These are phyloP conservation scores for Sycophila sp. DNA, from an alignment of 1,140 invertebrate genomes.

Conservation along the genomic window DNA sequence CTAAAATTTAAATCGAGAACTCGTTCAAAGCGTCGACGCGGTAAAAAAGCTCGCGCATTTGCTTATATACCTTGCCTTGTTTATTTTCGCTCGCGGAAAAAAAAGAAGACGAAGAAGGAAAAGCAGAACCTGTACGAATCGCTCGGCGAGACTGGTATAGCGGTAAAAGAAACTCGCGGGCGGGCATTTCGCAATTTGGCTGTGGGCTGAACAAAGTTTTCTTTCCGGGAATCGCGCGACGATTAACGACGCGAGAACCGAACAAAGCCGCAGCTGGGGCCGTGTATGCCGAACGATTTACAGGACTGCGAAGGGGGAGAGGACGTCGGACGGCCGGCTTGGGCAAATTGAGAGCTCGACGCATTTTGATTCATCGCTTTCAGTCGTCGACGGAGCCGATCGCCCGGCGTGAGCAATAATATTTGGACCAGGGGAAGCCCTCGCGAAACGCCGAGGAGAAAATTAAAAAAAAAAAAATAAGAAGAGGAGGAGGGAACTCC, in stretches of 20 bases:
- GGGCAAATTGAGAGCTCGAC: slow-evolving; percentile 5
- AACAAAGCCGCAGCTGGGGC: slow-evolving; percentile 12
- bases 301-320: no score
- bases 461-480: background rate
- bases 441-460: background rate
- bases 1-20: no score
- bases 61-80: no score
- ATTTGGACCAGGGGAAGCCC: slow-evolving; percentile 12
- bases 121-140: no score
- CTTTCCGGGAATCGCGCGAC: slow-evolving; percentile 10
- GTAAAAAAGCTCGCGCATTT: no score
- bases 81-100: background rate
- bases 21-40: no score
- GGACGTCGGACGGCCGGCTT: no score
- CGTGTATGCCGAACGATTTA: slow-evolving; percentile 10
- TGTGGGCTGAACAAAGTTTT: slow-evolving; percentile 2
- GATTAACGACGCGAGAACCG: background rate
- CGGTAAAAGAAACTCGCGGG: no score
- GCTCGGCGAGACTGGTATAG: no score
- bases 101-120: no score
- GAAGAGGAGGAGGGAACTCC: background rate
- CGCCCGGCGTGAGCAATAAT: background rate
- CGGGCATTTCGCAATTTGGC: background rate
- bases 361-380: background rate
- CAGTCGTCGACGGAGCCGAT: background rate